Conservation (phyloP, 2,797 vertebrate species). For the Ambastaia sidthimunki region DNA sequence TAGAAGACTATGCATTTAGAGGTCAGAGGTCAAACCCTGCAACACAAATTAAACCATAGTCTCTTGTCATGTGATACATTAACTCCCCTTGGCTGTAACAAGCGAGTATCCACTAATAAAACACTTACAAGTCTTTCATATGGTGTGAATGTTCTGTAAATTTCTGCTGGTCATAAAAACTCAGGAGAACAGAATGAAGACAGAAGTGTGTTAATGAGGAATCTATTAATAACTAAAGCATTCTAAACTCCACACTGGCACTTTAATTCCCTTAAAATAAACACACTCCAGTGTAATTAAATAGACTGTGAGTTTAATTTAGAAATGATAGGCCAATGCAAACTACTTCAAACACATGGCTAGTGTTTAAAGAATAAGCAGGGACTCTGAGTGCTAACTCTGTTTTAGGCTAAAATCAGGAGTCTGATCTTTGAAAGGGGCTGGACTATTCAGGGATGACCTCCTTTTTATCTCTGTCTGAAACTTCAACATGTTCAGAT, state of each 20-base stretch:
- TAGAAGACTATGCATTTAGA: neutral
- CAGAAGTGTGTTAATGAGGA: slow-evolving; percentile 26
- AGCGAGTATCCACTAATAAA: neutral
- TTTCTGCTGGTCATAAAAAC: slow-evolving; percentile 1
- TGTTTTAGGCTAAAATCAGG: slow-evolving; percentile 3
- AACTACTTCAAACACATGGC: neutral
- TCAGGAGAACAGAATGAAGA: slow-evolving; percentile 2
- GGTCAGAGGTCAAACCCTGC: slow-evolving; percentile 18
- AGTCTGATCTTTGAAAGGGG: slow-evolving; percentile 12
- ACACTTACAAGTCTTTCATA: neutral
- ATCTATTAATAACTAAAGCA: slow-evolving; percentile 2
- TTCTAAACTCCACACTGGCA: neutral
- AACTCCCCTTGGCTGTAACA: neutral
- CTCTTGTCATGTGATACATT: slow-evolving; percentile 19
- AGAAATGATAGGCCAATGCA: neutral
- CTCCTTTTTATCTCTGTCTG: slow-evolving; percentile 31
- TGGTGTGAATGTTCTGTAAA: slow-evolving; percentile 10
- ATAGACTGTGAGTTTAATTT: neutral
- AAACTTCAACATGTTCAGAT: neutral
- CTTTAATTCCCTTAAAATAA: neutral
- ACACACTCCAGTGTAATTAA: neutral
- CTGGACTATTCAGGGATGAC: slow-evolving; percentile 36
- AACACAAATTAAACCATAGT: neutral
- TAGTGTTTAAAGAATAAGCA: slow-evolving; percentile 11
- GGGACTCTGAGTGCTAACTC: neutral